Base-by-base conservation (phyloP, 1,140 invertebrate genomes). In the Diorhabda carinulata region DNA sequence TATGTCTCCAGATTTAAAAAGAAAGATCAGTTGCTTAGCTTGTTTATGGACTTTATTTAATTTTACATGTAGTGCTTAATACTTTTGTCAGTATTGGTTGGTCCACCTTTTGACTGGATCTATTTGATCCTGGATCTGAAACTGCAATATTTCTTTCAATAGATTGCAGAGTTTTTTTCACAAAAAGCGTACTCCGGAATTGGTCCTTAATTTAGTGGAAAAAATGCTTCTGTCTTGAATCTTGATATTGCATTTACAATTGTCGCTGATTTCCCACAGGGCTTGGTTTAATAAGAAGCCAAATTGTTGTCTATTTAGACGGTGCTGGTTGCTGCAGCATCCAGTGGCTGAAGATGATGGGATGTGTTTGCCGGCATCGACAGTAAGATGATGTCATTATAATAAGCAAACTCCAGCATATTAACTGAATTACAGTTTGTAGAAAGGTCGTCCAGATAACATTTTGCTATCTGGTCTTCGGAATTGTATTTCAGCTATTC, bases 311-410 rank as follows among this genome's bases (percentile, higher is more conserved):
- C 57, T n/a, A 7, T 9, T 1, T 8, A 58, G 57, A 8, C 57
- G 57, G 40, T 4, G 57, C 25, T 25, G 25, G 25, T 25, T 25
- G 5, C 57, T 10, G 57, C 57, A 58, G 3, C 57, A n/a, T 58
- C 57, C n/a, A 81, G 67, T 5, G 79, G 79, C 69, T 81, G 78
- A 9, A 81, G 69, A 69, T 72, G 76, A 69, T 80, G 75, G 1
- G 75, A 74, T 5, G 74, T 78, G 62, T 81, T 78, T 40, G 71
- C 73, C 43, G 76, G 77, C 10, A 79, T 63, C 61, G 69, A 79
- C 40, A 80, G 57, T 25, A 82, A 65, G 64, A 75, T 72, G 9
- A 80, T 71, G 47, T 77, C 68, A 74, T 82, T 78, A 43, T 76
- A 45, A 9, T 73, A 58, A 5, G 78, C 78, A 61, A 74, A 71